Base-by-base conservation (phyloP, 2,797 vertebrate species). In the Myotis vivesi region DNA sequence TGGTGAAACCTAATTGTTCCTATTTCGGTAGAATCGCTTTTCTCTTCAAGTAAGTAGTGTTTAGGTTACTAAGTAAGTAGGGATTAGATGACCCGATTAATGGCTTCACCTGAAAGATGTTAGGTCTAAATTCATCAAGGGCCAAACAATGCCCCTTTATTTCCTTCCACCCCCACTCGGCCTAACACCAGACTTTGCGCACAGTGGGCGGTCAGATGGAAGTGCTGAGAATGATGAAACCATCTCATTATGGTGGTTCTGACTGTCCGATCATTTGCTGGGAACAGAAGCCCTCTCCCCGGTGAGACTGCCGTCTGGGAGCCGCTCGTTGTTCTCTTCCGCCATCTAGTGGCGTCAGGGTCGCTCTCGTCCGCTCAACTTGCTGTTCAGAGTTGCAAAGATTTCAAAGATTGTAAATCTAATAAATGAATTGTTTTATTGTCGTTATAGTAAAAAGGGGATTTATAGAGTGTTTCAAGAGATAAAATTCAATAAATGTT, bases 261-360 rank as follows among this genome's bases (percentile, higher is more conserved):
- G 91, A 94, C 75, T 87, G 44, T 71, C 64, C 66, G 96, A 93
- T 69, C 51, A 73, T 68, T 38, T 83, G 69, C 0, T 1, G 76
- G 12, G 22, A 92, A 38, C 41, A 19, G 69, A 94, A 95, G 73
- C 73, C 80, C 3, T 8, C 92, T 83, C 28, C 8, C 8, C 12
- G 17, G 23, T 83, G 95, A 95, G 59, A 66, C 9, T 9, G n/a
- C 10, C 4, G 38, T 30, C 82, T 55, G 38, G 30, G 30, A n/a
- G 69, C 86, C 1, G n/a, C 95, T 93, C 19, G 2, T 88, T 98
- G 97, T 93, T 97, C 95, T 96, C 85, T 97, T 53, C 95, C 89
- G 91, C 98, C 98, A 98, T 95, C 98, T 98, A 98, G 97, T 94
- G 98, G 97, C 41, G 2, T 5, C 5, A 49, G 8, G 0, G 8